These are phyloP conservation scores for Lepidocyrtinus sp. DNA, from an alignment of 2,888 invertebrate genomes.

Conservation along the genomic window DNA sequence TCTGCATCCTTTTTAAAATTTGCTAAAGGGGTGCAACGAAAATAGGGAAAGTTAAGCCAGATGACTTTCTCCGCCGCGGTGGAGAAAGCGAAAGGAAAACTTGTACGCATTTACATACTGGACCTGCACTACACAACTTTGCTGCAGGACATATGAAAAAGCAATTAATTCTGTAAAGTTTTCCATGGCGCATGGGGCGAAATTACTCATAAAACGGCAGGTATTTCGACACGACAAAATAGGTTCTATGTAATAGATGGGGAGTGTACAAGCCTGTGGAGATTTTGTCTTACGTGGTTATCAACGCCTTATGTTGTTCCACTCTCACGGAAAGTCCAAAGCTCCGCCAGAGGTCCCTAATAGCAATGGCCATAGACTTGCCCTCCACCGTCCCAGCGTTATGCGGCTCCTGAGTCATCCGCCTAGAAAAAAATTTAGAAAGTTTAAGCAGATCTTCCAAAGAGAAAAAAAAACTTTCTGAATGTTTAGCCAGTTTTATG, in stretches of 20 bases:
- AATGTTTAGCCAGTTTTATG: neutral
- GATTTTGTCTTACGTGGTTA: constrained; percentile 65
- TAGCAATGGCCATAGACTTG: constrained; percentile 68
- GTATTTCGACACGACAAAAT: too few species aligned
- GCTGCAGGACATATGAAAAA: neutral
- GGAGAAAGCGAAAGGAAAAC: too few species aligned
- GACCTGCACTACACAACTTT: too few species aligned
- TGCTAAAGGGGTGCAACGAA: too few species aligned
- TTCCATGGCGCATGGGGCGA: neutral
- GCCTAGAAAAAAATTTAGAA: constrained; percentile 55
- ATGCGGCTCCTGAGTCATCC: constrained; percentile 69
- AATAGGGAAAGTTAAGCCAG: too few species aligned
- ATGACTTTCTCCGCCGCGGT: too few species aligned
- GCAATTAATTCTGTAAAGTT: neutral
- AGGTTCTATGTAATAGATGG: too few species aligned
- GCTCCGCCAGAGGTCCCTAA: constrained; percentile 69
- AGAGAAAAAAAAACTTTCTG: neutral
- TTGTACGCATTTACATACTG: too few species aligned
- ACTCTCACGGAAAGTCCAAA: constrained; percentile 69
- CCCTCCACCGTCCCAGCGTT: constrained; percentile 67
- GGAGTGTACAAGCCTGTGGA: too few species aligned
- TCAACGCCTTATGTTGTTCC: constrained; percentile 69
- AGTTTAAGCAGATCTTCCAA: neutral
- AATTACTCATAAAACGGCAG: constrained; percentile 6
- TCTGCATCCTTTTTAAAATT: too few species aligned